These are phyloP conservation scores for Aurelia aurita complex sp. Pacific DNA, from an alignment of 30 jellyfish, hydroid and myxozoan species.

Conservation along the genomic window DNA sequence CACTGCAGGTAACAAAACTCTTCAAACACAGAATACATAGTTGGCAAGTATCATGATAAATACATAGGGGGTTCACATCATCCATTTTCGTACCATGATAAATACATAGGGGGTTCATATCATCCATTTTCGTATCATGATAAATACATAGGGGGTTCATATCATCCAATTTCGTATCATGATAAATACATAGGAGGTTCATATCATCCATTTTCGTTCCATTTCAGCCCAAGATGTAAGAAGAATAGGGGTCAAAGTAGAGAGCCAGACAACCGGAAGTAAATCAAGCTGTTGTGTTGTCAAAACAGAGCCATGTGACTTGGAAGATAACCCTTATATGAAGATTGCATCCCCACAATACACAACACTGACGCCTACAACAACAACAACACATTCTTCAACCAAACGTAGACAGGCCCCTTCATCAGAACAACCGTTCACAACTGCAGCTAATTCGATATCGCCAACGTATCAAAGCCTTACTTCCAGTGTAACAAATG, in stretches of 20 bases:
- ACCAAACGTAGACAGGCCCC: slow-evolving; percentile 11
- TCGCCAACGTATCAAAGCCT: slow-evolving; percentile 12
- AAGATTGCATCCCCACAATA: slow-evolving; percentile 57
- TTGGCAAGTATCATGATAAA: too few species aligned
- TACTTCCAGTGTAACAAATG: slow-evolving; percentile 20
- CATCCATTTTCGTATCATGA: too few species aligned
- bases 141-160: too few species aligned
- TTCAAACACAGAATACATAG: too few species aligned
- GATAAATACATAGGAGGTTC: too few species aligned
- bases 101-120: too few species aligned
- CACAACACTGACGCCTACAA: slow-evolving; percentile 14
- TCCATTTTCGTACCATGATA: too few species aligned
- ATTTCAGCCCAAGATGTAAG: not conserved
- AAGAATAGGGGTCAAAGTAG: slow-evolving; percentile 40
- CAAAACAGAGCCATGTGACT: slow-evolving; percentile 65
- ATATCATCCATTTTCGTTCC: too few species aligned
- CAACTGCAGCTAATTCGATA: slow-evolving; percentile 17
- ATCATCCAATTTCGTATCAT: too few species aligned
- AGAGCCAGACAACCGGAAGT: not conserved
- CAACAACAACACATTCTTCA: slow-evolving; percentile 18
- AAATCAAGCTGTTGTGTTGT: slow-evolving; percentile 78
- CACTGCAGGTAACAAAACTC: too few species aligned
- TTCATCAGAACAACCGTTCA: slow-evolving; percentile 20
- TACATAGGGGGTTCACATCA: too few species aligned
- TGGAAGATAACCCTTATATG: slow-evolving; percentile 62